Base-by-base conservation (phyloP, 2,888 invertebrate species). In the Chaitophorus viminalis region DNA sequence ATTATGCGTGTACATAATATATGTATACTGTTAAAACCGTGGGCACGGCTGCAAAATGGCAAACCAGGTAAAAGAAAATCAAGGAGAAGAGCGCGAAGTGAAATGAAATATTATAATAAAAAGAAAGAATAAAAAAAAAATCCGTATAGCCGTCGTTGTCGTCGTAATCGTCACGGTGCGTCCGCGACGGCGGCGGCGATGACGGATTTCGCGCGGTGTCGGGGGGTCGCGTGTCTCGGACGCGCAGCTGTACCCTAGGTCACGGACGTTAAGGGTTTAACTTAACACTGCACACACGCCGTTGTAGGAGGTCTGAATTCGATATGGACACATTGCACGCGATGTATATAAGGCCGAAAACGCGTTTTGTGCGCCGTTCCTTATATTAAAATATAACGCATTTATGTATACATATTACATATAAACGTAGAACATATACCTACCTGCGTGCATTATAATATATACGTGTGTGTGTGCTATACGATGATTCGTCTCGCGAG, bases 291-390 rank as follows among this genome's bases (percentile, higher is more conserved):
- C 65, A 60, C 79, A n/a, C 36, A 46, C 33, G 36, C 87, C 87
- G 81, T 87, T 87, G 87, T 87, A 87, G 87, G 87, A 87, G 87
- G 87, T 87, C 87, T 72, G 74, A 29, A 87, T 87, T 87, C 74
- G 87, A 87, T 60, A 87, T 87, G 87, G 87, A 87, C 87, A 87
- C 87, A 87, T 87, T 87, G 87, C 87, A 87, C 87, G 87, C 87
- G 87, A 81, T 60, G 29, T 29, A 52, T 29, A 52, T n/a, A 39
- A n/a, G 52, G 52, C n/a, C 72, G 82, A 54, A 82, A 74, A 82
- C 25, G 72, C 72, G 68, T 82, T 82, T 82, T 74, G 82, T 74
- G n/a, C 54, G 33, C 52, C 52, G 70, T 31, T 17, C 31, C 6
- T 74, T 46, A n/a, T 52, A n/a, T n/a, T n/a, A n/a, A n/a, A n/a